These are phyloP conservation scores for Sebastes jordani DNA, from an alignment of 2,797 vertebrate genomes.

Conservation along the genomic window DNA sequence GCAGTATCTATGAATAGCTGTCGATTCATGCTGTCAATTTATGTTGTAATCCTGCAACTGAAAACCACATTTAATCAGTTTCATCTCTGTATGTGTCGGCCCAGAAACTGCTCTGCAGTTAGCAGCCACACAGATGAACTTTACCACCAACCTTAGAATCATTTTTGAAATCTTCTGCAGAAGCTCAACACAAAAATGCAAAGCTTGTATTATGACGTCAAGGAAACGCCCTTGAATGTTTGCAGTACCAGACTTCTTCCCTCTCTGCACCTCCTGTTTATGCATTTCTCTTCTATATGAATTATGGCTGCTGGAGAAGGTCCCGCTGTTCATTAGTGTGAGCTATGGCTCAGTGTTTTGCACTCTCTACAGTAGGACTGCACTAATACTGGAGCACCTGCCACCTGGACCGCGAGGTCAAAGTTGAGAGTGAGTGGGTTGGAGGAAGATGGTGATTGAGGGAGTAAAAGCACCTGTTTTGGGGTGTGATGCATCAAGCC, in stretches of 20 bases:
- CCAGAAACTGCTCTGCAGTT: not conserved
- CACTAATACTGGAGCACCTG: constrained; percentile 55
- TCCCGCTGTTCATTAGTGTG: constrained; percentile 25
- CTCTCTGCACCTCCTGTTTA: constrained; percentile 42
- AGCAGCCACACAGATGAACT: not conserved
- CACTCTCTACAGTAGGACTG: constrained; percentile 1
- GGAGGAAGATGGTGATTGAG: constrained; percentile 27
- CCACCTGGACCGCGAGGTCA: constrained; percentile 59
- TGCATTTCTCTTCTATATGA: constrained; percentile 22
- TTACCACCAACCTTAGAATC: not conserved
- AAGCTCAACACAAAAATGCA: not conserved
- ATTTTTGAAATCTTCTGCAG: not conserved
- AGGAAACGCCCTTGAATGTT: constrained; percentile 30
- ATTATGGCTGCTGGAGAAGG: constrained; percentile 28
- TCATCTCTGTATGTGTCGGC: not conserved
- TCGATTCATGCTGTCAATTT: not conserved
- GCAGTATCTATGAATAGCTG: not conserved
- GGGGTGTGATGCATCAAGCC: constrained; percentile 52
- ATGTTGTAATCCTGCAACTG: constrained; percentile 7
- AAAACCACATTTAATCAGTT: constrained; percentile 36
- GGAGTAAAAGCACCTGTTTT: constrained; percentile 70
- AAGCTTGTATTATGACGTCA: not conserved
- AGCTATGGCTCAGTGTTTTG: constrained; percentile 13
- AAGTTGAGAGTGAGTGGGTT: constrained; percentile 49
- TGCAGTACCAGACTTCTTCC: constrained; percentile 11